Conservation (phyloP, 2,113 vertebrate species). For the Neodon shergylaensis region DNA sequence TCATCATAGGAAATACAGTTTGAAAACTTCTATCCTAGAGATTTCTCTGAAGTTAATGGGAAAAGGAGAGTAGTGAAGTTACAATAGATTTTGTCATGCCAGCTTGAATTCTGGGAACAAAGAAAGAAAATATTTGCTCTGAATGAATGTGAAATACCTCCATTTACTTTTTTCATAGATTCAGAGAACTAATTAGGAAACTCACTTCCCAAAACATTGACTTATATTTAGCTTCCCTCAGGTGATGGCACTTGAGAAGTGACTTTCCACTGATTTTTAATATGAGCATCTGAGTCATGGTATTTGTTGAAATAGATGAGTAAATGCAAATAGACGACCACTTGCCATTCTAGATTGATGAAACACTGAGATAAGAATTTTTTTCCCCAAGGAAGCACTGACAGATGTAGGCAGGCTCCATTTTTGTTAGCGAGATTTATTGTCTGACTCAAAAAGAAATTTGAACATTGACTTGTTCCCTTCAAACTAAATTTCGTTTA, state of each 20-base stretch:
- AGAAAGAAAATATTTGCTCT: constrained; percentile 5
- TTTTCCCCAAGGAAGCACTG: neutral
- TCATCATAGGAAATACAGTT: neutral
- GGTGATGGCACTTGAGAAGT: constrained; percentile 2
- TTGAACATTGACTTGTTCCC: neutral
- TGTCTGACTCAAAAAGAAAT: constrained; percentile 36
- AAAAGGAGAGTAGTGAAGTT: neutral
- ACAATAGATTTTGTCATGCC: neutral
- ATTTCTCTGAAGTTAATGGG: constrained; percentile 1
- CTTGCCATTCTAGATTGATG: constrained; percentile 47
- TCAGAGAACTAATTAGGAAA: constrained; percentile 55
- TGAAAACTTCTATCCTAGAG: neutral
- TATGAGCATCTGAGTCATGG: constrained; percentile 52
- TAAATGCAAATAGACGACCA: constrained; percentile 44
- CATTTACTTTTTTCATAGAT: constrained; percentile 39
- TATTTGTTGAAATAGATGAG: constrained; percentile 40
- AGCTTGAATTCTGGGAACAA: constrained; percentile 25
- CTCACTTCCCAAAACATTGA: constrained; percentile 46
- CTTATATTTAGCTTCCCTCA: constrained; percentile 60
- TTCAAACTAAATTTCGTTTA: constrained; percentile 18
- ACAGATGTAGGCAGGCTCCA: neutral
- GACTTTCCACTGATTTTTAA: constrained; percentile 58
- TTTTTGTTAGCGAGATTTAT: neutral
- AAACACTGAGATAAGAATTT: constrained; percentile 23
- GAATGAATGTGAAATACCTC: neutral